Conservation (phyloP, 2,113 vertebrate genomes). For the Chamaetylas fuelleborni region DNA sequence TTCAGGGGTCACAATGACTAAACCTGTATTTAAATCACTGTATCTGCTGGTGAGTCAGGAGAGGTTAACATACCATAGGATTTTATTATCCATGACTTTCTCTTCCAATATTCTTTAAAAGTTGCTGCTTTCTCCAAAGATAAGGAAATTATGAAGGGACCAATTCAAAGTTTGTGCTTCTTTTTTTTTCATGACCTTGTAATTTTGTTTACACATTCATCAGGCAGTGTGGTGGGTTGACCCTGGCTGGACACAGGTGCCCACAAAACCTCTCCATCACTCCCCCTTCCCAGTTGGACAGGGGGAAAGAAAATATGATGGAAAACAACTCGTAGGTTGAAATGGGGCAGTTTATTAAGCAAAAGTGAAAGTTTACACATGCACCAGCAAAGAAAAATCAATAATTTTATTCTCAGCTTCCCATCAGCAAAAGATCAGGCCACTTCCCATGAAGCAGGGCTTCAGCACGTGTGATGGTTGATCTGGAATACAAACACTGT, state of each 20-base stretch:
- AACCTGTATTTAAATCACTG: background rate
- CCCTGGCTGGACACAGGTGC: background rate
- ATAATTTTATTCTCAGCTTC: background rate
- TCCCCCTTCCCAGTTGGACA: rapidly evolving
- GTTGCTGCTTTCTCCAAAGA: background rate
- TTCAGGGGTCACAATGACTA: background rate
- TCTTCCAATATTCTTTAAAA: background rate
- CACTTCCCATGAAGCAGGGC: background rate
- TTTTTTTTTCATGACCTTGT: background rate
- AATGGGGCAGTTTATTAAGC: background rate
- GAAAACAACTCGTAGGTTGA: background rate
- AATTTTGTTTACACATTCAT: background rate
- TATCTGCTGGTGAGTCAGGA: background rate
- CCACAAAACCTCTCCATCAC: background rate
- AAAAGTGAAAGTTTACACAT: background rate
- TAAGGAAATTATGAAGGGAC: background rate
- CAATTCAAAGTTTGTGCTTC: background rate
- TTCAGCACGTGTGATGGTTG: rapidly evolving
- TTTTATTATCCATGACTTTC: background rate
- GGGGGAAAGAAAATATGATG: background rate
- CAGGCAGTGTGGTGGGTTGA: background rate
- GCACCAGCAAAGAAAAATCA: background rate
- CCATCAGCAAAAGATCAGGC: background rate
- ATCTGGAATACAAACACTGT: background rate
- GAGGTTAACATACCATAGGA: background rate